Evolutionary conservation across 1,140 invertebrate genomes (phyloP).

Genomic region (Drosophila quadrilineata): DNA sequence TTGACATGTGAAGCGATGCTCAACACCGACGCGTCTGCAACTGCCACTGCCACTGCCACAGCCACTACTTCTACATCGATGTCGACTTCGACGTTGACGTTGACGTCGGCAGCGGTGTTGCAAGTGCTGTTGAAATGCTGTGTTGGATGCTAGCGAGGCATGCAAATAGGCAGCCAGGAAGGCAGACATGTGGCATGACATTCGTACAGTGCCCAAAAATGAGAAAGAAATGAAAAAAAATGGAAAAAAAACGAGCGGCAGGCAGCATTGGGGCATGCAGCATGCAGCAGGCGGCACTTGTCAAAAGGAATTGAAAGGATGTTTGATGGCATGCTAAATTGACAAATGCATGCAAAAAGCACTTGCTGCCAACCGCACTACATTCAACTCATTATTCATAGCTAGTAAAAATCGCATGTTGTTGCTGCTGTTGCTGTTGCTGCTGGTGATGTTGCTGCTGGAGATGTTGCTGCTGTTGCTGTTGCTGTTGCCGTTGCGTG

Average conservation of each 20-base stretch:
- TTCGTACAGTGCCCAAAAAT: slow-evolving; percentile 15
- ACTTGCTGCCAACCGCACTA: slow-evolving; percentile 27
- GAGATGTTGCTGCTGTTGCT: not conserved
- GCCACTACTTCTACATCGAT: no score
- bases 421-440: slow-evolving; percentile 7
- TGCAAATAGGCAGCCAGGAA: slow-evolving; percentile 26
- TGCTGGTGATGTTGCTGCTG: slow-evolving; percentile 4
- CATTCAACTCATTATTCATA: slow-evolving; percentile 63
- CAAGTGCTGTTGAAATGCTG: slow-evolving; percentile 20
- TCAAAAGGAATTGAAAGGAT: slow-evolving; percentile 75
- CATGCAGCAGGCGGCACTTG: slow-evolving; percentile 52
- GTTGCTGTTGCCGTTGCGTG: slow-evolving; percentile 46
- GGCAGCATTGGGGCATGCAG: no score
- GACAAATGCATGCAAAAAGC: slow-evolving; percentile 62
- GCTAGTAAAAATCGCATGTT: slow-evolving; percentile 52
- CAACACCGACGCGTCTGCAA: not conserved
- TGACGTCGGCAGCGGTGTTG: no score
- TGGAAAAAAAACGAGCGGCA: no score
- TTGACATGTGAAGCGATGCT: slow-evolving; percentile 57
- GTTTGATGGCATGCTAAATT: slow-evolving; percentile 77
- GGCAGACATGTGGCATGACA: slow-evolving; percentile 48
- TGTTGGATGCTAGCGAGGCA: slow-evolving; percentile 53
- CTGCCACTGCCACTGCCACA: not conserved
- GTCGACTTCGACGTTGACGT: no score
- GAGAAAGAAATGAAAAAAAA: no score